These are phyloP conservation scores for Channa maculata DNA, from an alignment of 2,113 vertebrate species.

Conservation along the genomic window DNA sequence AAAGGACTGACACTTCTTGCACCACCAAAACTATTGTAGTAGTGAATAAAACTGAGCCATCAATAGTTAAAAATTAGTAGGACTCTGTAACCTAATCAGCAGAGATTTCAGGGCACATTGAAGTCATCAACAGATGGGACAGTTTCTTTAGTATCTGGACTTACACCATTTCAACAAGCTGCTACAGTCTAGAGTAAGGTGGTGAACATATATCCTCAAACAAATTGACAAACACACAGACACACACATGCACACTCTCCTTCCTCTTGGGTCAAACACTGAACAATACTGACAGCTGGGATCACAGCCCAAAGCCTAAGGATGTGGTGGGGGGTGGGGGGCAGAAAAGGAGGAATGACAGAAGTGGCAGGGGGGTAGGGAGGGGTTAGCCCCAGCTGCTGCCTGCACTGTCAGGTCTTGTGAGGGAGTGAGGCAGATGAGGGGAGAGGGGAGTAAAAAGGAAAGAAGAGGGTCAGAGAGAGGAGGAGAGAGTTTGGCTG, in stretches of 20 bases:
- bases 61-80: conserved; percentile 53
- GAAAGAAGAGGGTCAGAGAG: conserved; percentile 60
- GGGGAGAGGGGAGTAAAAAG: conserved; percentile 50
- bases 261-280: conserved; percentile 86
- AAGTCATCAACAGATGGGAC: conserved; percentile 69
- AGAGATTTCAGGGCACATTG: conserved; percentile 41
- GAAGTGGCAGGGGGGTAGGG: conserved; percentile 52
- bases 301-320: conserved; percentile 82
- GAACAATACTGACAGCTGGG: conserved; percentile 96
- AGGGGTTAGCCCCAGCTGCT: conserved; percentile 71
- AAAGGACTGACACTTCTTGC: conserved; percentile 6
- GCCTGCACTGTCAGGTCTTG: conserved; percentile 77
- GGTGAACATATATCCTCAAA: conserved; percentile 64
- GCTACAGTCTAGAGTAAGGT: conserved; percentile 62
- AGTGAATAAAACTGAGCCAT: conserved; percentile 20
- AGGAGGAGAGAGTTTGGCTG: conserved; percentile 85
- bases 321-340: conserved; percentile 80
- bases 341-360: conserved; percentile 71
- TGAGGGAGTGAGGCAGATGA: conserved; percentile 69
- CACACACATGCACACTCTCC: conserved; percentile 54
- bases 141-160: conserved; percentile 62
- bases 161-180: conserved; percentile 73
- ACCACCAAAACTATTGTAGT: conserved; percentile 8
- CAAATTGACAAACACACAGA: conserved; percentile 17
- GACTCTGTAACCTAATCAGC: conserved; percentile 55